Conservation (phyloP, 2,888 invertebrate species). For the Lepidocyrtoides sp. region DNA sequence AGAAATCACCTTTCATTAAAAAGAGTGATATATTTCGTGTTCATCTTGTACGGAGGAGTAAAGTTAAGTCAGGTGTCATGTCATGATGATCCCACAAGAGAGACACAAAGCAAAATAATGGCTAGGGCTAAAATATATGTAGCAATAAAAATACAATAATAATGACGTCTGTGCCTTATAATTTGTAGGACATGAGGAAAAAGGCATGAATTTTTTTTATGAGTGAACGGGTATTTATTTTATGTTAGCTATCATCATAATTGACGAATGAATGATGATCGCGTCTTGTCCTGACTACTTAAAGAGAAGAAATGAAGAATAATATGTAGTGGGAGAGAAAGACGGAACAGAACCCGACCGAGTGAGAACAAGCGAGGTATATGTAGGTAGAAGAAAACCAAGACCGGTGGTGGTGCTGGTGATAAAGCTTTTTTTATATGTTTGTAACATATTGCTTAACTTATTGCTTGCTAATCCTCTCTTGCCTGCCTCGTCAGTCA, state of each 20-base stretch:
- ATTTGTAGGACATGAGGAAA: background rate
- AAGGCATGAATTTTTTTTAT: background rate
- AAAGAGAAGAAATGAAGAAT: conserved; percentile 35
- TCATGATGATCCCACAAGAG: background rate
- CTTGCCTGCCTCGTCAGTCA: conserved; percentile 18
- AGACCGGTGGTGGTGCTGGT: background rate
- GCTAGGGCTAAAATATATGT: background rate
- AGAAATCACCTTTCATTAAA: background rate
- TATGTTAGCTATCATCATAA: conserved; percentile 58
- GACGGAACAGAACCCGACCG: background rate
- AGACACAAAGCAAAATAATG: too few relatives aligned
- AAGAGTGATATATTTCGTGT: background rate
- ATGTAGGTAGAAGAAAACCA: background rate
- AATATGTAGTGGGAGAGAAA: background rate
- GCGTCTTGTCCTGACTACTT: conserved; percentile 45
- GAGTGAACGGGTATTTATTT: background rate
- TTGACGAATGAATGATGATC: conserved; percentile 73
- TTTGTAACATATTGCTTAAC: conserved; percentile 66
- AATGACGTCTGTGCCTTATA: background rate
- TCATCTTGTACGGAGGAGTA: background rate
- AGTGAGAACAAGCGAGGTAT: background rate
- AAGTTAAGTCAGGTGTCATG: conserved; percentile 20
- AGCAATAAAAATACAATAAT: conserved; percentile 1
- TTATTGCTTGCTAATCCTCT: conserved; percentile 66
- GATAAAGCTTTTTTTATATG: background rate